Percentiles rank a stretch among this genome's conserved stretches.
These are phyloP conservation scores for Clepsis dumicolana DNA, from an alignment of 2,888 invertebrate genomes.

Conservation along the genomic window DNA sequence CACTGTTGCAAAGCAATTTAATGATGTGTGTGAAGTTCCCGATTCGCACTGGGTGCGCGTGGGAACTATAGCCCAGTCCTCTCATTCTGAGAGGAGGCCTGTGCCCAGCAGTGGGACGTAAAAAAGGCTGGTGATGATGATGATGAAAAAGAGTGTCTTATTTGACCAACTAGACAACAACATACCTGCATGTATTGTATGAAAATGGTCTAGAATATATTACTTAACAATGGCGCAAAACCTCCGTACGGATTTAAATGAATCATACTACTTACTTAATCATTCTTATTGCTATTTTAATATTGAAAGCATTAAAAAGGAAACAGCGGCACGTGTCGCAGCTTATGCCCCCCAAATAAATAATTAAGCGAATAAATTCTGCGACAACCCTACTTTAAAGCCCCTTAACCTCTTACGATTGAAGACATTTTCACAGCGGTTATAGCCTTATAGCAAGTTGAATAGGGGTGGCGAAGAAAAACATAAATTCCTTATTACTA, in stretches of 20 bases:
- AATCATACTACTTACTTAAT: slow-evolving; percentile 2
- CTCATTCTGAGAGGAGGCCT: no score
- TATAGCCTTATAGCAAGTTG: neutral
- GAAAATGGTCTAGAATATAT: no score
- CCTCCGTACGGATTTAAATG: slow-evolving; percentile 1
- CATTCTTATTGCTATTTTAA: slow-evolving; percentile 17
- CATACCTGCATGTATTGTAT: no score
- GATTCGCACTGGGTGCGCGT: no score
- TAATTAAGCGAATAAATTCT: slow-evolving; percentile 39
- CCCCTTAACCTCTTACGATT: neutral
- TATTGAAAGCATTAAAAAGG: slow-evolving; percentile 14
- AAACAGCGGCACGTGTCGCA: slow-evolving; percentile 23
- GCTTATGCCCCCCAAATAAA: slow-evolving; percentile 34
- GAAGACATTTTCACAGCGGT: slow-evolving; percentile 18
- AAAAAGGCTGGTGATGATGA: no score
- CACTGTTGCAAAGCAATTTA: no score
- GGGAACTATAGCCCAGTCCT: no score
- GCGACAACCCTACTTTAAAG: slow-evolving; percentile 17
- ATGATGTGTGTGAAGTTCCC: no score
- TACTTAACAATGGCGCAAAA: neutral
- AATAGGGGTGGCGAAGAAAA: slow-evolving; percentile 13
- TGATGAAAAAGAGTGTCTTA: no score
- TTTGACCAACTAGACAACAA: no score
- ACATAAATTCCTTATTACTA: neutral
- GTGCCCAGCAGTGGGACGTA: no score